Percentiles rank a stretch among this genome's conserved stretches.
Conservation (phyloP, 2,113 vertebrate species). For the Sisor rabdophorus region DNA sequence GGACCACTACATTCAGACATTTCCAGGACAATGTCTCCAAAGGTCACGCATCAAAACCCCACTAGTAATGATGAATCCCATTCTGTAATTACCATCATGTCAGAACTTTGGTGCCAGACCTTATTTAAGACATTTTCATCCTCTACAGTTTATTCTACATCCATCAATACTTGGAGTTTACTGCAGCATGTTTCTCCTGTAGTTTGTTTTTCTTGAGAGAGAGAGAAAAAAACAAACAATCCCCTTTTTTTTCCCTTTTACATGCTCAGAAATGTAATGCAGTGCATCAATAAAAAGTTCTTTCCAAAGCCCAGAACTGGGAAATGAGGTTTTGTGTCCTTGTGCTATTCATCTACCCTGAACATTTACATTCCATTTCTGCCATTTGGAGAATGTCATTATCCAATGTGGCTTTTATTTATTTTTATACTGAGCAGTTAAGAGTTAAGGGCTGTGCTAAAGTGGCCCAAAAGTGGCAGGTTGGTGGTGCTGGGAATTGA, state of each 20-base stretch:
- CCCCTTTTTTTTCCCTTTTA: neutral
- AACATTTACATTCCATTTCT: too few species aligned
- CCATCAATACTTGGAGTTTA: neutral
- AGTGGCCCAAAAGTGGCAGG: too few species aligned
- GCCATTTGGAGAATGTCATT: too few species aligned
- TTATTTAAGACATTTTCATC: neutral
- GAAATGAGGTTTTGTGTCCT: neutral
- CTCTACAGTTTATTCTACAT: neutral
- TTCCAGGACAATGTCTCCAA: slow-evolving; percentile 18
- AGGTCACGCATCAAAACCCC: neutral
- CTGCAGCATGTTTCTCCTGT: neutral
- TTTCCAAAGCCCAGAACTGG: neutral
- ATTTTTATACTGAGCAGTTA: too few species aligned
- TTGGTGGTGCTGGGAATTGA: too few species aligned
- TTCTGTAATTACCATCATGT: slow-evolving; percentile 14
- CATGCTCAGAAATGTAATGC: neutral
- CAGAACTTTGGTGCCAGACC: neutral
- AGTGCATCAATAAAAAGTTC: neutral
- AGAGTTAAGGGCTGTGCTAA: too few species aligned
- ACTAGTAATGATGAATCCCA: neutral
- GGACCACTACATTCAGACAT: neutral
- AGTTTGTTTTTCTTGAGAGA: neutral
- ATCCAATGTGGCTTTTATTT: too few species aligned
- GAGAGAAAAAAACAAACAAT: too few species aligned
- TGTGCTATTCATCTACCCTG: neutral